Evolutionary conservation across 2,888 invertebrate genomes (phyloP), one percentile per base, ranked within the genome.

Genomic region (Mechanitis mazaeus): DNA sequence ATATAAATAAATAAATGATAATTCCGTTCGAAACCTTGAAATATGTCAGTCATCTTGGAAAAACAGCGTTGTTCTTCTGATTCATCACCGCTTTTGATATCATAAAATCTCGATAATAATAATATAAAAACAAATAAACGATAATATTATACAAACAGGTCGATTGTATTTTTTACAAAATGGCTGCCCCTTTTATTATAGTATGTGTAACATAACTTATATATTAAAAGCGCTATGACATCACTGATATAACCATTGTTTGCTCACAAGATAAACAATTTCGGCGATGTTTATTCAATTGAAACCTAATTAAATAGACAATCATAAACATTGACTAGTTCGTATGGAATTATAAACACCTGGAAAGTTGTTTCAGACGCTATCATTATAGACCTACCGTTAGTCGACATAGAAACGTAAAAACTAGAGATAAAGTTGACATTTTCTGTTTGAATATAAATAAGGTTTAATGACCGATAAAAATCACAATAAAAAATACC

Each of bases 381-480:
- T 71, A 76, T 72, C 78, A 81, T 85, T 85, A 82, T 82, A 54
- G 77, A 70, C 71, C 68, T 68, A 73, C 80, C 80, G 82, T 82
- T 85, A 82, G 61, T 64, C 71, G 78, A 71, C 75, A 79, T 73
- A 78, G 74, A 50, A 50, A 50, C 50, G 7, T 31, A 50, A 50
- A 47, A 47, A 47, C 28, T 31, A 50, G 11, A 50, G 31, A 50
- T 31, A 50, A 31, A 1, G 50, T 31, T 50, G 50, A 31, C 50
- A 50, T 28, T 31, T 50, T 50, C n/a, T 20, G 2, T 47, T 47
- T 6, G 47, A 47, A 47, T 47, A n/a, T 11, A n/a, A 20, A 47
- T n/a, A 20, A 47, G 1, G 12, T 46, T 3, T 35, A 35, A 35
- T 35, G 35, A 3, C 35, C 35, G 35, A 35, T 35, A 35, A 35